Evolutionary conservation across 2,888 invertebrate genomes (phyloP).

Genomic region (Pheosia tremula): DNA sequence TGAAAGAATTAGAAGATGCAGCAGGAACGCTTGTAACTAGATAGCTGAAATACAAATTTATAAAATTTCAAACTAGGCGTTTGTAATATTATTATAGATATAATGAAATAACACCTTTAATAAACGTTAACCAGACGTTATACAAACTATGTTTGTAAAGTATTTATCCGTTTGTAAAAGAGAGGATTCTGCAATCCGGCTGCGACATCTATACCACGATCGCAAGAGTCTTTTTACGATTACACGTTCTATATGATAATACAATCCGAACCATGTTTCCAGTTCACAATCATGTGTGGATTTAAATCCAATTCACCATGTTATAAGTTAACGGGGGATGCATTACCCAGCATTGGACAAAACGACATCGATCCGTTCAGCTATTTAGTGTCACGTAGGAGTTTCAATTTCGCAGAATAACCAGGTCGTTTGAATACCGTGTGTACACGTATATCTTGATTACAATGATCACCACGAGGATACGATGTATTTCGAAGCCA

Average conservation of each 20-base stretch:
- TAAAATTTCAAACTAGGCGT: neutral
- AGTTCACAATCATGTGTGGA: neutral
- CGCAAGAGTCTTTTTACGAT: neutral
- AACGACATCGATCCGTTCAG: conserved; percentile 2
- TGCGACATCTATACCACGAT: neutral
- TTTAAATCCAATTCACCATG: neutral
- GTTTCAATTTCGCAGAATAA: conserved; percentile 58
- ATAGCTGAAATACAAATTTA: conserved; percentile 42
- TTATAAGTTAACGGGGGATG: conserved; percentile 7
- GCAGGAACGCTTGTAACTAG: conserved; percentile 46
- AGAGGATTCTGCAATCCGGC: too few relatives aligned
- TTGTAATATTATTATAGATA: too few relatives aligned
- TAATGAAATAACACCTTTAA: too few relatives aligned
- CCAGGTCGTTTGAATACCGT: conserved; percentile 53
- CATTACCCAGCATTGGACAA: neutral
- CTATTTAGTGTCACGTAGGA: conserved; percentile 48
- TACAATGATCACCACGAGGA: conserved; percentile 50
- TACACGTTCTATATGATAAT: conserved; percentile 6
- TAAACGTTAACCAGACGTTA: too few relatives aligned
- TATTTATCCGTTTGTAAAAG: too few relatives aligned
- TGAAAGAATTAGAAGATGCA: conserved; percentile 44
- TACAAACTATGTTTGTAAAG: too few relatives aligned
- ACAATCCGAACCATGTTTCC: neutral
- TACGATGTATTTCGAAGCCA: conserved; percentile 24
- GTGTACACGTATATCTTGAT: conserved; percentile 56